Conservation (phyloP, 92 coral and sea anemone species). For the Montipora capitata region DNA sequence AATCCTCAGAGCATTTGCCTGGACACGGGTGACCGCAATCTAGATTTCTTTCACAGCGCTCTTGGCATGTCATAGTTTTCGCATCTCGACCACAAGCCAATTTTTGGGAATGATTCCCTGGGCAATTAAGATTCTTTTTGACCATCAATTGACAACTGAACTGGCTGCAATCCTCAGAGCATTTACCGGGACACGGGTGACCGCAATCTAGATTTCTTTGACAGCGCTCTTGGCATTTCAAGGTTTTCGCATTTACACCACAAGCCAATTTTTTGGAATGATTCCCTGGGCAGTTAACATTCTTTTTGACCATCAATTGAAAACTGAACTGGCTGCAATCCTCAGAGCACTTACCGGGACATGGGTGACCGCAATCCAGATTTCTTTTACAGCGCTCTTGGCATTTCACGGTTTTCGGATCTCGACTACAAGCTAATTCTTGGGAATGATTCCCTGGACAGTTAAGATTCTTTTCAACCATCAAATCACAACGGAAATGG, state of each 20-base stretch:
- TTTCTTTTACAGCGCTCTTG: slow-evolving; percentile 47
- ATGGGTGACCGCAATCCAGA: slow-evolving; percentile 82
- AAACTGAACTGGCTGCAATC: too few species aligned
- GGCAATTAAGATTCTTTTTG: slow-evolving; percentile 35
- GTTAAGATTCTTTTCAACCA: slow-evolving; percentile 22
- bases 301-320: too few species aligned
- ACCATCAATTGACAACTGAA: neutral
- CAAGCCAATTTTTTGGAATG: too few species aligned
- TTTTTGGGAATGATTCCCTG: neutral
- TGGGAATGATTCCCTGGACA: slow-evolving; percentile 62
- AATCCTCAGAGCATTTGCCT: slow-evolving; percentile 48
- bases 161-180: slow-evolving; percentile 29
- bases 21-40: slow-evolving; percentile 80
- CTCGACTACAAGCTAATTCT: slow-evolving; percentile 21
- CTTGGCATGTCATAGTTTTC: neutral
- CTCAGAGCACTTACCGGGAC: slow-evolving; percentile 28
- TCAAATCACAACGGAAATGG: neutral
- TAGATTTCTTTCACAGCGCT: slow-evolving; percentile 36
- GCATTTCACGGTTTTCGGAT: slow-evolving; percentile 44
- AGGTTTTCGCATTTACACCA: too few species aligned
- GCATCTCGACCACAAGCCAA: too few species aligned
- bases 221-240: neutral
- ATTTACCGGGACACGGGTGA: slow-evolving; percentile 77
- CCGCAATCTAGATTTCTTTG: slow-evolving; percentile 66
- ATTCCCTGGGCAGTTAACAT: slow-evolving; percentile 24